phyloP scores from a whole-genome alignment of 1,140 invertebrate genomes.

The Bradysia coprophila region DNA sequence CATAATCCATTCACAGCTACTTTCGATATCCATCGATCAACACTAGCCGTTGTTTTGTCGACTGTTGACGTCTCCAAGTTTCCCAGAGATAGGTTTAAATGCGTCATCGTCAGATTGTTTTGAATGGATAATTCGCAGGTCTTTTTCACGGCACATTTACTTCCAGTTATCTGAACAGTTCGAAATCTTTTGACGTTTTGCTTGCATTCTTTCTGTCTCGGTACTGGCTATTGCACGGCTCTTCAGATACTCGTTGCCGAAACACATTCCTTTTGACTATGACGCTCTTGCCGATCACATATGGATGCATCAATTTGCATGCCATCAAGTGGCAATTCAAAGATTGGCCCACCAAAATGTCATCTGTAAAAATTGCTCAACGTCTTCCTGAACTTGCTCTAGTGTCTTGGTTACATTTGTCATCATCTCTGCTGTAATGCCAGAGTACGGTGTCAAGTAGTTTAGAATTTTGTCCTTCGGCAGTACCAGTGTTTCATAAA shows the following conservation, averaged over 20 bases:
- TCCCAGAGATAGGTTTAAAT: constrained; percentile 28
- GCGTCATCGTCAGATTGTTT: constrained; percentile 35
- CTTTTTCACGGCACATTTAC: constrained; percentile 29
- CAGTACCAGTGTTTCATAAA: constrained; percentile 76
- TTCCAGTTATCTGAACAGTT: too few species aligned
- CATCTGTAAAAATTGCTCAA: constrained; percentile 59
- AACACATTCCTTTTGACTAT: constrained; percentile 71
- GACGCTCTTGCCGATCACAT: constrained; percentile 84
- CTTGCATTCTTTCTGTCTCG: constrained; percentile 6
- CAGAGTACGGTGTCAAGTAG: constrained; percentile 73
- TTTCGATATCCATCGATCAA: constrained; percentile 40
- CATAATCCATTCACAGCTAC: constrained; percentile 31
- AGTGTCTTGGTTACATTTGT: constrained; percentile 51
- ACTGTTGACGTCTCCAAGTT: constrained; percentile 21
- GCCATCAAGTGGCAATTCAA: constrained; percentile 76
- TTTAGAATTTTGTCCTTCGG: constrained; percentile 66
- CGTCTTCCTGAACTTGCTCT: constrained; percentile 57
- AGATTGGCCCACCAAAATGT: constrained; percentile 85
- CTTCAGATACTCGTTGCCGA: constrained; percentile 50
- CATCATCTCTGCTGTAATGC: constrained; percentile 63
- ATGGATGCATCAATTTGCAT: constrained; percentile 86
- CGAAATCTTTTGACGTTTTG: too few species aligned
- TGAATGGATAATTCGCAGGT: constrained; percentile 27
- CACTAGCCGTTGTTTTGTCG: constrained; percentile 24
- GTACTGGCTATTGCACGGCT: constrained; percentile 31